These are phyloP conservation scores for Stegophylla sp. DNA, from an alignment of 2,888 invertebrate species.

Conservation along the genomic window DNA sequence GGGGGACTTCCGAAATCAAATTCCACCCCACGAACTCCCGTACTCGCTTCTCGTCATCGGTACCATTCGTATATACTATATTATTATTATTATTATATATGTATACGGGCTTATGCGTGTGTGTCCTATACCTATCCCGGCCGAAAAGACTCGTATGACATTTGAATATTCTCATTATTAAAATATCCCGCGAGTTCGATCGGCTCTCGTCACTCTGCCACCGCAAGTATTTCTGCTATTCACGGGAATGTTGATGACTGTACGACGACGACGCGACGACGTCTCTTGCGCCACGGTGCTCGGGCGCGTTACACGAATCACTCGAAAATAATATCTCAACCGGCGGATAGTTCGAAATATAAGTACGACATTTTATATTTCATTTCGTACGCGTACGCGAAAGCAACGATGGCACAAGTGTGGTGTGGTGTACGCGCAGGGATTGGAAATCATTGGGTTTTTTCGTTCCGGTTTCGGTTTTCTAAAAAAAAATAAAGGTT, in stretches of 20 bases:
- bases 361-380: too few relatives aligned
- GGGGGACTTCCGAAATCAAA: constrained; percentile 39
- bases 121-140: neutral
- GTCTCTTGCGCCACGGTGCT: neutral
- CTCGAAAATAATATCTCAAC: neutral
- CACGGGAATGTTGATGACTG: constrained; percentile 54
- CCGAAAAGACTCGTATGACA: neutral
- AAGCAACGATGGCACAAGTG: too few relatives aligned
- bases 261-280: too few relatives aligned
- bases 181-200: constrained; percentile 46
- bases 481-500: too few relatives aligned
- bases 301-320: neutral
- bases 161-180: constrained; percentile 50
- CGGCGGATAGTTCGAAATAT: too few relatives aligned
- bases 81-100: constrained; percentile 3
- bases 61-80: neutral
- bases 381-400: too few relatives aligned
- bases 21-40: constrained; percentile 25
- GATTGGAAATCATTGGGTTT: too few relatives aligned
- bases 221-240: constrained; percentile 50
- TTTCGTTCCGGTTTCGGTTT: too few relatives aligned
- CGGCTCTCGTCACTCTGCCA: constrained; percentile 18
- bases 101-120: neutral
- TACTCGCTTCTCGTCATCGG: too few relatives aligned
- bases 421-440: too few relatives aligned